Conservation (phyloP, 1,140 invertebrate species). For the Dinothrombium tinctorium region DNA sequence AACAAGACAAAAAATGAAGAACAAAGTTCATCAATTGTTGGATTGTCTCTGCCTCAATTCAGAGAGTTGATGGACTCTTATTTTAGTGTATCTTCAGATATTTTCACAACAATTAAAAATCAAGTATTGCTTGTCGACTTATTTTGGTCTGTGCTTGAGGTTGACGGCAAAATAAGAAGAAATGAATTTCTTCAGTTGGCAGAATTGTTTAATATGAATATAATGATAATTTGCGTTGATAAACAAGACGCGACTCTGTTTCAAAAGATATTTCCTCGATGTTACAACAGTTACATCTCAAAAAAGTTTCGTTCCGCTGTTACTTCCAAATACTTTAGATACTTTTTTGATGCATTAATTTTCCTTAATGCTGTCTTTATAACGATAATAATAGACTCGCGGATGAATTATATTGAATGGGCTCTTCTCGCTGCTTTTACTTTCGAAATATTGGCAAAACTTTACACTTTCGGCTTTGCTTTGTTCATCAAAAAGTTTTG, state of each 20-base stretch:
- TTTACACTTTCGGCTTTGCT: slow-evolving; percentile 24
- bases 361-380: slow-evolving; percentile 28
- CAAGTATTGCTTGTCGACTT: slow-evolving; percentile 19
- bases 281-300: slow-evolving; percentile 22
- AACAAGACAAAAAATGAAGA: no score
- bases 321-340: slow-evolving; percentile 24
- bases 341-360: slow-evolving; percentile 27
- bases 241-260: no score
- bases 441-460: slow-evolving; percentile 26
- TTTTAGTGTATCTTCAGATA: neutral
- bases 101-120: neutral
- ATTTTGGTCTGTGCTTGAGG: slow-evolving; percentile 24
- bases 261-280: slow-evolving; percentile 15
- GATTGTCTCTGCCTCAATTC: slow-evolving; percentile 3
- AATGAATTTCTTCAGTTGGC: slow-evolving; percentile 24
- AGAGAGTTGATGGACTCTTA: slow-evolving; percentile 20
- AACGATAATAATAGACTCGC: slow-evolving; percentile 22
- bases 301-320: slow-evolving; percentile 20
- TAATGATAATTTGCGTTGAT: slow-evolving; percentile 17
- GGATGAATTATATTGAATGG: slow-evolving; percentile 22
- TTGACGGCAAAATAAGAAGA: slow-evolving; percentile 20
- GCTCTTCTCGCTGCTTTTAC: slow-evolving; percentile 25
- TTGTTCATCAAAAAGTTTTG: slow-evolving; percentile 25
- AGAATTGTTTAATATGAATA: slow-evolving; percentile 25
- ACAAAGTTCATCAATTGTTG: slow-evolving; percentile 7